A percentile compares a stretch with the other conserved stretches of the same genome.
Evolutionary conservation across 1,140 invertebrate species (phyloP).

Genomic region (Cephus cinctus): DNA sequence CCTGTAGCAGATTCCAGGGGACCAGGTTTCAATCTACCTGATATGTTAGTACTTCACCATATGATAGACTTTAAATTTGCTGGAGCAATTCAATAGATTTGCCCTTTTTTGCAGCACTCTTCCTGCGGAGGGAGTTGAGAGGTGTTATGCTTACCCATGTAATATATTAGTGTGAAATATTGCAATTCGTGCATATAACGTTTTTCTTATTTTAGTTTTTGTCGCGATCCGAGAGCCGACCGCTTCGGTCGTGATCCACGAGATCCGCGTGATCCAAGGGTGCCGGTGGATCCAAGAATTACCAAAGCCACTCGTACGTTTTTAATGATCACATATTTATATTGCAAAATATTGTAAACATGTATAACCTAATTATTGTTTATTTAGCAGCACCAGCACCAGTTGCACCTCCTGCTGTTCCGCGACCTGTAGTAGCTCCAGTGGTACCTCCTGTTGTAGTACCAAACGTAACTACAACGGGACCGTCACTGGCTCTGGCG

Average conservation of each 20-base stretch:
- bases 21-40: constrained; percentile 39
- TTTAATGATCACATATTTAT: too few relatives aligned
- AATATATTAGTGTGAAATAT: constrained; percentile 24
- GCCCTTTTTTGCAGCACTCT: constrained; percentile 43
- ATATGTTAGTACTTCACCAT: constrained; percentile 40
- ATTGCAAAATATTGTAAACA: constrained; percentile 3
- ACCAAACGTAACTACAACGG: constrained; percentile 22
- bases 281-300: constrained; percentile 66
- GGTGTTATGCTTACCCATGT: constrained; percentile 37
- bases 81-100: constrained; percentile 3
- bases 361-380: constrained; percentile 27
- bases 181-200: constrained; percentile 16
- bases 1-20: constrained; percentile 35
- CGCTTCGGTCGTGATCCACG: constrained; percentile 61
- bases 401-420: constrained; percentile 28
- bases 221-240: constrained; percentile 57
- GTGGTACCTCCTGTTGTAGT: constrained; percentile 17
- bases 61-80: constrained; percentile 5
- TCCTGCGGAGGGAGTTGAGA: constrained; percentile 52
- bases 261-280: constrained; percentile 65
- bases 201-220: constrained; percentile 44
- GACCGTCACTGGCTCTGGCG: constrained; percentile 32
- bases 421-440: too few relatives aligned
- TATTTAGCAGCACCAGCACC: constrained; percentile 41
- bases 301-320: constrained; percentile 53